A percentile compares a stretch with the other conserved stretches of the same genome.
These are phyloP conservation scores for Tamandua tetradactyla DNA, from an alignment of 2,797 vertebrate species.

Conservation along the genomic window DNA sequence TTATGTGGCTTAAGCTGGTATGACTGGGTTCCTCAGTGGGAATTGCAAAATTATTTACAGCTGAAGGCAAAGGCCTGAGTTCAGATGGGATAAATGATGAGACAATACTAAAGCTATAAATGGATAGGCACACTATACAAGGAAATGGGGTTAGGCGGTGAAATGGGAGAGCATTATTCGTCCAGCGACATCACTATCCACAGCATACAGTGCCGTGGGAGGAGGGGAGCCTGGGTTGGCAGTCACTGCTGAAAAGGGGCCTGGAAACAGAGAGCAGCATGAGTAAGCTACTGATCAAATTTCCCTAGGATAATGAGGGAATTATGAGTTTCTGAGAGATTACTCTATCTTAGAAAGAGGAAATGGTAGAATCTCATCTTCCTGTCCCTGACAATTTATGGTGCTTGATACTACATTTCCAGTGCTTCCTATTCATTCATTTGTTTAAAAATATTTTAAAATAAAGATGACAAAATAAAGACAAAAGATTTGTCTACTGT, in stretches of 20 bases:
- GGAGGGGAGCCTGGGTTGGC: background rate
- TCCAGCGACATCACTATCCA: conserved; percentile 17
- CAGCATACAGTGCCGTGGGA: background rate
- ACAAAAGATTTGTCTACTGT: conserved; percentile 22
- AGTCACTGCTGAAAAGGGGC: background rate
- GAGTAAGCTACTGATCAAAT: conserved; percentile 40
- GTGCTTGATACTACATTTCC: background rate
- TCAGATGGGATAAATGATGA: conserved; percentile 49
- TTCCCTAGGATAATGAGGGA: conserved; percentile 48
- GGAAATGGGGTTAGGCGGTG: background rate
- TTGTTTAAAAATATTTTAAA: conserved; percentile 35
- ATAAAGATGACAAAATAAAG: conserved; percentile 1
- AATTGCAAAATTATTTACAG: conserved; percentile 39
- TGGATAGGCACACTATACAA: background rate
- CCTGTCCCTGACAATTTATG: conserved; percentile 39
- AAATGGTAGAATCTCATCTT: conserved; percentile 51
- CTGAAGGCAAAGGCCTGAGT: conserved; percentile 20
- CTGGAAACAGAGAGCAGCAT: conserved; percentile 15
- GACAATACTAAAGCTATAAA: conserved; percentile 33
- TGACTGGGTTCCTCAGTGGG: background rate
- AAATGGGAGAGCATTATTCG: background rate
- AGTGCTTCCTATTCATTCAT: background rate
- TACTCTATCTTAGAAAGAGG: conserved; percentile 59
- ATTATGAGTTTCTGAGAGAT: conserved; percentile 57
- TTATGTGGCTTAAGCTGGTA: conserved; percentile 18